phyloP scores from a whole-genome alignment of 2,113 vertebrate genomes.

The Takifugu bimaculatus region DNA sequence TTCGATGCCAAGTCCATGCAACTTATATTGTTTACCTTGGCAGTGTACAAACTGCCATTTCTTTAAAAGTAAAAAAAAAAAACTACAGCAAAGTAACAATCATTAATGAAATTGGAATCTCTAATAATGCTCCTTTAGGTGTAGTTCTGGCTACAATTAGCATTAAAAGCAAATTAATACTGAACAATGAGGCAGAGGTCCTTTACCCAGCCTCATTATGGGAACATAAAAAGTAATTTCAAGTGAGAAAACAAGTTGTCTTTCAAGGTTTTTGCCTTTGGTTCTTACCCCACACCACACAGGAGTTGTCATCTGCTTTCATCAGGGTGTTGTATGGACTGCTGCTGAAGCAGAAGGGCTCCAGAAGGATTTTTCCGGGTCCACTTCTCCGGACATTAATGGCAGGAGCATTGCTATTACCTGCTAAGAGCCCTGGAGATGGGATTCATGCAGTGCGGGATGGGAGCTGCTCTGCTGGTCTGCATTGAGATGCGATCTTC shows the following conservation, averaged over 20 bases:
- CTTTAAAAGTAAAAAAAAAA: too few relatives aligned
- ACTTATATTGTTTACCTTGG: too few relatives aligned
- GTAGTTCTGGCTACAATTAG: slow-evolving; percentile 1
- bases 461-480: slow-evolving; percentile 69
- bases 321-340: slow-evolving; percentile 32
- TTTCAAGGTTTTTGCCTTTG: not conserved
- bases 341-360: slow-evolving; percentile 47
- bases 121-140: too few relatives aligned
- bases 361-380: slow-evolving; percentile 64
- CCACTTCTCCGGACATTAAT: slow-evolving; percentile 69
- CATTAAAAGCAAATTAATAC: slow-evolving; percentile 18
- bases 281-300: not conserved
- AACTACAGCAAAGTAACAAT: too few relatives aligned
- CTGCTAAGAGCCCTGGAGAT: slow-evolving; percentile 75
- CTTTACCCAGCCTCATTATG: not conserved
- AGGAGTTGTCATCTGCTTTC: slow-evolving; percentile 20
- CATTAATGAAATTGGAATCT: too few relatives aligned
- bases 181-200: not conserved
- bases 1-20: too few relatives aligned
- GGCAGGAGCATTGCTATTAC: slow-evolving; percentile 76
- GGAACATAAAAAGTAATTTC: not conserved
- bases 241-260: not conserved
- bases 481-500: slow-evolving; percentile 76
- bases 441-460: slow-evolving; percentile 71
- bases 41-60: too few relatives aligned